phyloP scores from a whole-genome alignment of 2,797 vertebrate species.

The Oreochromis grahami region DNA sequence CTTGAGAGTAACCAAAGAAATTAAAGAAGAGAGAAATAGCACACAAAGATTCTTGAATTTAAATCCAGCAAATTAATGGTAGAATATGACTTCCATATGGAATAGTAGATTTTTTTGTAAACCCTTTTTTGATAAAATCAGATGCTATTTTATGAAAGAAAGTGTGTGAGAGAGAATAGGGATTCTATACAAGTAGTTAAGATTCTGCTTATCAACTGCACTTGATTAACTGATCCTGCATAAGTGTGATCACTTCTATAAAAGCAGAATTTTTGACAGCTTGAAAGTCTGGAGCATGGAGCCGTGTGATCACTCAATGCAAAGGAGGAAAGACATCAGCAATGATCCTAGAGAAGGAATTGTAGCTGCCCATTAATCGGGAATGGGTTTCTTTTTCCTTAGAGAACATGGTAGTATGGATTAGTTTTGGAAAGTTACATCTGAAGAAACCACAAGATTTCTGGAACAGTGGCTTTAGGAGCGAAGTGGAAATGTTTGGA shows the following conservation, averaged over 20 bases:
- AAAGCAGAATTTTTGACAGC: not conserved
- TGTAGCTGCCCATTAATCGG: not conserved
- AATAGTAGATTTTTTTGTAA: not conserved
- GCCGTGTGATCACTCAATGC: accelerated
- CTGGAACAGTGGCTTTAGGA: not conserved
- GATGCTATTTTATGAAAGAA: not conserved
- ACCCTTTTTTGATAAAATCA: not conserved
- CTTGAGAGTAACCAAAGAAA: not conserved
- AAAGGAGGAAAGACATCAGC: not conserved
- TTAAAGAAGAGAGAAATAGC: not conserved
- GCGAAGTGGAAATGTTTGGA: not conserved
- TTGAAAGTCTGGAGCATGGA: not conserved
- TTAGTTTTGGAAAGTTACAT: not conserved
- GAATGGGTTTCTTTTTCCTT: not conserved
- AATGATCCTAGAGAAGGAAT: not conserved
- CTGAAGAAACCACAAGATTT: not conserved
- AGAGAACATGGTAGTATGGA: not conserved
- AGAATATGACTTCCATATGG: not conserved
- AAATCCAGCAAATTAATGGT: not conserved
- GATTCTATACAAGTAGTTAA: not conserved
- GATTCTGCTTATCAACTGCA: not conserved
- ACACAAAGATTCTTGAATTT: not conserved
- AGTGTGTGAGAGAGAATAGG: not conserved
- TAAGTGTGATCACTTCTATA: not conserved
- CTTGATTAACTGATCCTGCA: not conserved